Evolutionary conservation across 2,888 invertebrate species (phyloP), one percentile per base, ranked within the genome.

Genomic region (Cybosia mesomella): DNA sequence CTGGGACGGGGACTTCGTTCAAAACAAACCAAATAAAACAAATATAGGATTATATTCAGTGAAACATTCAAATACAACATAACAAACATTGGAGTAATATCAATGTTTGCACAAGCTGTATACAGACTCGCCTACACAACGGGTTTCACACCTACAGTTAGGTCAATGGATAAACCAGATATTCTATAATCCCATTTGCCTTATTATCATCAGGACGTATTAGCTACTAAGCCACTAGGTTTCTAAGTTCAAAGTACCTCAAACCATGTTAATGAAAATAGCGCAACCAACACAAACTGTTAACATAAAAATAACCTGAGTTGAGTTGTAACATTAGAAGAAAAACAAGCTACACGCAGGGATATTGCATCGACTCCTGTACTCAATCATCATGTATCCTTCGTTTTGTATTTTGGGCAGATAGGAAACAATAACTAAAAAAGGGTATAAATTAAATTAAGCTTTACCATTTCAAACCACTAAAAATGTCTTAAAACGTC

Each of bases 1-100:
- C 74, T 69, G 80, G 83, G 86, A 80, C 43, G 21, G 80, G 76
- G 72, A 66, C 72, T 68, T 75, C 70, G 76, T 83, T 76, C 75
- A 93, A 94, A 94, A 90, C 83, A 94, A 93, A 94, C 92, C 89
- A 93, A 90, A 89, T 87, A 90, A 91, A 94, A 94, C 94, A 94
- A 94, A 94, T 94, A 94, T 93, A 94, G 93, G 94, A 94, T 94
- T 94, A 94, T 94, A 94, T 94, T 94, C 91, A 94, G 89, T 91
- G 92, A 93, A 94, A 94, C 93, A 92, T 92, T 93, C 85, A 91
- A 92, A 91, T 90, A 92, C 92, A 92, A 92, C 90, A 90, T 85
- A 87, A 87, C 89, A 91, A 90, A 91, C 91, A 86, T 87, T 84
- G 89, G 89, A 85, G 80, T 85, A 84, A 43, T 77, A 74, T 83